A percentile compares a stretch with the other conserved stretches of the same genome.
Evolutionary conservation across 2,888 invertebrate species (phyloP).

Genomic region (Erebia palarica): DNA sequence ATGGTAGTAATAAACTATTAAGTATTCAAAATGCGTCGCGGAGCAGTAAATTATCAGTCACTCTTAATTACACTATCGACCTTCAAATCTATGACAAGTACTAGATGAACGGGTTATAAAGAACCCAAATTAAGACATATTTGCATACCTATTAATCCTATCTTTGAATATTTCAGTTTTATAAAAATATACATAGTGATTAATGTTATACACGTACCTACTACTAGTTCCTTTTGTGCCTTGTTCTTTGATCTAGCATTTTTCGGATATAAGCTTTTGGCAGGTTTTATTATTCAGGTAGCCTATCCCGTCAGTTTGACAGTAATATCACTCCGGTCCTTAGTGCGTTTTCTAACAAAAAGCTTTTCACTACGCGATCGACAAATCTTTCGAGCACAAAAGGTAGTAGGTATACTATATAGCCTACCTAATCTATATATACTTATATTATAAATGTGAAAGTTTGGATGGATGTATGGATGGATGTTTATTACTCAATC

Average conservation of each 20-base stretch:
- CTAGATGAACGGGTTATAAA: conserved; percentile 40
- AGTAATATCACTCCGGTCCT: too few relatives aligned
- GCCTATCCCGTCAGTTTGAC: too few relatives aligned
- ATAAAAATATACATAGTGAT: background rate
- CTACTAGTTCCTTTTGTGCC: background rate
- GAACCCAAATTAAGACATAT: conserved; percentile 41
- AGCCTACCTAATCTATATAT: too few relatives aligned
- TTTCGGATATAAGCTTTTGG: too few relatives aligned
- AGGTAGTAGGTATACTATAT: too few relatives aligned
- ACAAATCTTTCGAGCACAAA: too few relatives aligned
- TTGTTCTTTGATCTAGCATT: conserved; percentile 1
- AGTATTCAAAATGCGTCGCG: conserved; percentile 34
- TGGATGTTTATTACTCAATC: too few relatives aligned
- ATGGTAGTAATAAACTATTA: conserved; percentile 12
- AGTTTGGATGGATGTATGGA: too few relatives aligned
- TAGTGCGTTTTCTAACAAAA: too few relatives aligned
- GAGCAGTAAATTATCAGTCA: conserved; percentile 40
- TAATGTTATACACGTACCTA: background rate
- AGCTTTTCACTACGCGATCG: too few relatives aligned
- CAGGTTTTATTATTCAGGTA: too few relatives aligned
- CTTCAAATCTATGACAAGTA: conserved; percentile 38
- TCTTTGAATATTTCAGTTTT: conserved; percentile 28
- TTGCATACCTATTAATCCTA: conserved; percentile 39
- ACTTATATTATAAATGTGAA: too few relatives aligned
- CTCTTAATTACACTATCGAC: conserved; percentile 40